phyloP scores from a whole-genome alignment of 2,113 vertebrate genomes.

The Stigmatopora argus region DNA sequence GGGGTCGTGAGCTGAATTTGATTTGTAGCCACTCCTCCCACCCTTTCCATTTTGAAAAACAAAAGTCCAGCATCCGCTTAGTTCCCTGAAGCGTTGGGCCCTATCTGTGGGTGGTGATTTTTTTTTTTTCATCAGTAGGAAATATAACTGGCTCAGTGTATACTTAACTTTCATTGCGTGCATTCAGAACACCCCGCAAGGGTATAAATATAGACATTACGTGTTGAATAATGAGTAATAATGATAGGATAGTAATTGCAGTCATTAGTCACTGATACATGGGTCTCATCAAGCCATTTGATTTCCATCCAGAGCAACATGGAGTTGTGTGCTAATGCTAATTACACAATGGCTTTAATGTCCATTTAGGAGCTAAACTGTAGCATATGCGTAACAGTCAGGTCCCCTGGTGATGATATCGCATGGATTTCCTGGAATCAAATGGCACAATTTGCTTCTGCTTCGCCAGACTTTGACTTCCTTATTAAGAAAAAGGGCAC shows the following conservation, averaged over 20 bases:
- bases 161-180: neutral
- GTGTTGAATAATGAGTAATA: neutral
- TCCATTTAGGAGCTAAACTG: neutral
- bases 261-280: neutral
- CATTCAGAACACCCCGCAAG: neutral
- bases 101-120: neutral
- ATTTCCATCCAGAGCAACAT: neutral
- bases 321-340: neutral
- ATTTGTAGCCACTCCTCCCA: neutral
- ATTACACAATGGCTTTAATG: constrained; percentile 1
- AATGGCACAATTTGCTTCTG: neutral
- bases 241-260: neutral
- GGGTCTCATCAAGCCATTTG: neutral
- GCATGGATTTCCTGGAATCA: neutral
- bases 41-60: neutral
- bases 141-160: neutral
- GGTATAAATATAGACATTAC: neutral
- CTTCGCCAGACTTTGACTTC: neutral
- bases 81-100: neutral
- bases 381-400: neutral
- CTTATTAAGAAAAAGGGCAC: neutral
- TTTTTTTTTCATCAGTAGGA: neutral
- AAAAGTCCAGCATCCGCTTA: neutral
- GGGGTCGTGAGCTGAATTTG: neutral
- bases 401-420: neutral